Evolutionary conservation across 2,888 invertebrate species (phyloP).

Genomic region (Sarcophaga carnaria): DNA sequence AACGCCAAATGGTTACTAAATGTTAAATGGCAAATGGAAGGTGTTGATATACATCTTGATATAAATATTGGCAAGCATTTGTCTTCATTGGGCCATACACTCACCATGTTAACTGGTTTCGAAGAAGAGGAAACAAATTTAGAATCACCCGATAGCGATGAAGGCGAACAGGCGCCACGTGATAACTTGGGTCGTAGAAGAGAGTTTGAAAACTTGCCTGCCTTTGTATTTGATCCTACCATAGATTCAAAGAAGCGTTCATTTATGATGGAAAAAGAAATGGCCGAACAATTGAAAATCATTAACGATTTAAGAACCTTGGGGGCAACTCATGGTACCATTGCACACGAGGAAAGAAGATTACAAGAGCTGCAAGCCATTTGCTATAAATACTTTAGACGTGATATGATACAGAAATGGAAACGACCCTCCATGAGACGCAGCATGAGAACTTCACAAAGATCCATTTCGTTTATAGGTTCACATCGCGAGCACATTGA

Average conservation of each 20-base stretch:
- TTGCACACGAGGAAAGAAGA: constrained; percentile 95
- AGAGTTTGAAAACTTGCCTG: constrained; percentile 89
- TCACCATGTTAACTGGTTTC: constrained; percentile 97
- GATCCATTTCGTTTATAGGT: constrained; percentile 90
- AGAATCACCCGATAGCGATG: constrained; percentile 89
- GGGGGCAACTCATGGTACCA: constrained; percentile 94
- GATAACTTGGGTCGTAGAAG: constrained; percentile 84
- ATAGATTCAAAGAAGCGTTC: constrained; percentile 92
- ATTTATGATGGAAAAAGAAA: constrained; percentile 96
- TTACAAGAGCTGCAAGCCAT: constrained; percentile 96
- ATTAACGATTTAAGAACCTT: constrained; percentile 94
- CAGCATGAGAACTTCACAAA: constrained; percentile 84
- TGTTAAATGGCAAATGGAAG: constrained; percentile 99
- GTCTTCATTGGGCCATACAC: constrained; percentile 95
- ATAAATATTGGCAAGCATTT: constrained; percentile 98
- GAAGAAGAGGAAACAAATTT: constrained; percentile 89
- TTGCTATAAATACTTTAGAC: constrained; percentile 95
- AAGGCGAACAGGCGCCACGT: constrained; percentile 87
- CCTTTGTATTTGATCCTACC: constrained; percentile 91
- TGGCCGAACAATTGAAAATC: constrained; percentile 98
- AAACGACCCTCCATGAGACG: constrained; percentile 81
- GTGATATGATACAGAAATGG: constrained; percentile 93
- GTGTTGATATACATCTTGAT: constrained; percentile 97
- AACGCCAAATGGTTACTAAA: constrained; percentile 99
- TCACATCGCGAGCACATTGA: constrained; percentile 85